These are phyloP conservation scores for Chiloscyllium plagiosum DNA, from an alignment of 2,113 vertebrate genomes.

Conservation along the genomic window DNA sequence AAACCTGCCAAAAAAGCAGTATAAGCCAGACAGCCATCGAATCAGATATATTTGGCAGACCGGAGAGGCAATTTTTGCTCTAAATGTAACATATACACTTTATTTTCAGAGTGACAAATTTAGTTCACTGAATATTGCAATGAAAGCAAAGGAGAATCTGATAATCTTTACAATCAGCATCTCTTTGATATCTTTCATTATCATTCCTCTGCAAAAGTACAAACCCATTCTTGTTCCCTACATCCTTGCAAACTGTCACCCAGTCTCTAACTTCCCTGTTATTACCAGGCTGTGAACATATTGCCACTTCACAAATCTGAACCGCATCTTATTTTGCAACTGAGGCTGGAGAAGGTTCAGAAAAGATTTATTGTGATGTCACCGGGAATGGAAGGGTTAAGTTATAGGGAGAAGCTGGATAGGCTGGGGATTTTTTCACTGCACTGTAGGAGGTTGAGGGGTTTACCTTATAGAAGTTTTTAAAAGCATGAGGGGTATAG, in stretches of 20 bases:
- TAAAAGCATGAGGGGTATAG: no score
- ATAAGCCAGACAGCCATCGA: background rate
- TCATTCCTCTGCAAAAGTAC: background rate
- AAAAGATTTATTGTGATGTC: no score
- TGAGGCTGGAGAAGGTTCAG: background rate
- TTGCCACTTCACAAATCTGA: background rate
- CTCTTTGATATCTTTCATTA: background rate
- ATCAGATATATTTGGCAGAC: background rate
- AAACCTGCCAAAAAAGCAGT: background rate
- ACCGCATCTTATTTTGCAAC: background rate
- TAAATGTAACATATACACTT: background rate
- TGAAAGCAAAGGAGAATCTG: background rate
- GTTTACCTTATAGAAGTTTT: no score
- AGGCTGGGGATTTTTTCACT: no score
- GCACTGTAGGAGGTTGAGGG: no score
- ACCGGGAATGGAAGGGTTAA: no score
- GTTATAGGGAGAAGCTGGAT: no score
- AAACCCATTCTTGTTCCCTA: background rate
- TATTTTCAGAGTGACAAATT: background rate
- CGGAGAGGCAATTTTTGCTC: slow-evolving; percentile 25
- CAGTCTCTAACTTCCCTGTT: background rate
- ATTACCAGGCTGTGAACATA: background rate
- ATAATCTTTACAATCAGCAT: background rate
- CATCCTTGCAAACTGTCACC: background rate
- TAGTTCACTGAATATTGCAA: background rate